Evolutionary conservation across 1,140 invertebrate species (phyloP).

Genomic region (Eumeta japonica): DNA sequence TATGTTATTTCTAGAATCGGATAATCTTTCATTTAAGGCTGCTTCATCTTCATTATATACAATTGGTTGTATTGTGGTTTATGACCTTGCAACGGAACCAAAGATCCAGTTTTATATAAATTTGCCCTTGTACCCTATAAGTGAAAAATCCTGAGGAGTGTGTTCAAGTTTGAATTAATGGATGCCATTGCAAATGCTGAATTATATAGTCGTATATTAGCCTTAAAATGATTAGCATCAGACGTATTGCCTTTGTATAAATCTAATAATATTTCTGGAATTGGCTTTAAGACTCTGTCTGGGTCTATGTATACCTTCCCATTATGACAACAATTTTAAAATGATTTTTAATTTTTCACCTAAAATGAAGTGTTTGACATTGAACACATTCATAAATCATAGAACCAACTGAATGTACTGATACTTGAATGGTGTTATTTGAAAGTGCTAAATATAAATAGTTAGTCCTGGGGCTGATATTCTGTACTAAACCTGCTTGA

Average conservation of each 20-base stretch:
- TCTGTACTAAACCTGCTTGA: no score
- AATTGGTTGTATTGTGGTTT: conserved; percentile 18
- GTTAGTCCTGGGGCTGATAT: conserved; percentile 16
- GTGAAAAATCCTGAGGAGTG: conserved; percentile 15
- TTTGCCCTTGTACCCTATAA: no score
- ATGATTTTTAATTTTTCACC: conserved; percentile 18
- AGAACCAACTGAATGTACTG: no score
- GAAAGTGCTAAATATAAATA: no score
- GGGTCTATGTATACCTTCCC: conserved; percentile 14
- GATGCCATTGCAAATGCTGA: no score
- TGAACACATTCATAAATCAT: no score
- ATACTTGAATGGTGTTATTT: no score
- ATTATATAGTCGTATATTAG: no score
- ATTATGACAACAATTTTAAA: conserved; percentile 20
- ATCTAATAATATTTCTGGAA: conserved; percentile 20
- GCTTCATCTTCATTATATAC: conserved; percentile 18
- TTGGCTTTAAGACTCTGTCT: conserved; percentile 15
- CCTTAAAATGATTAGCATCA: conserved; percentile 19
- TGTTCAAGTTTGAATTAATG: no score
- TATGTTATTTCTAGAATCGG: conserved; percentile 3
- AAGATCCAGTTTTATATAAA: conserved; percentile 13
- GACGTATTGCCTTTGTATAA: conserved; percentile 19
- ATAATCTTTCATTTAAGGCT: conserved; percentile 12
- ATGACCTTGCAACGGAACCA: conserved; percentile 14
- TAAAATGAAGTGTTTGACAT: no score